These are phyloP conservation scores for Eupeodes latifasciatus DNA, from an alignment of 2,888 invertebrate species.

Conservation along the genomic window DNA sequence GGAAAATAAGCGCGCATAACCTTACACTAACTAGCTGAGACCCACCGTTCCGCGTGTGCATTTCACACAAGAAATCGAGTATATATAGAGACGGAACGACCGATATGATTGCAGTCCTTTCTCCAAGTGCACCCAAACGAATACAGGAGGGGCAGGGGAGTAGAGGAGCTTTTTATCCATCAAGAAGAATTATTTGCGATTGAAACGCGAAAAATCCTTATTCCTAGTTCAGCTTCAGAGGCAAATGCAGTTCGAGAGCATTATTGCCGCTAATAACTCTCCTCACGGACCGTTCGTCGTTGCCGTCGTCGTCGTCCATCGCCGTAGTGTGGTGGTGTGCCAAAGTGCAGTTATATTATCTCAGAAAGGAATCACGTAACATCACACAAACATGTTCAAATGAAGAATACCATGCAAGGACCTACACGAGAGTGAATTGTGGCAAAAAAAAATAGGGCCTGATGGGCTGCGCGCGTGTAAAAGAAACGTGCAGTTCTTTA, in stretches of 20 bases:
- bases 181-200: constrained; percentile 77
- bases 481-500: constrained; percentile 56
- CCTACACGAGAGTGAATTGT: constrained; percentile 9
- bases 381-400: constrained; percentile 42
- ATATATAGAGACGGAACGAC: neutral
- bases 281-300: constrained; percentile 49
- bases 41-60: constrained; percentile 61
- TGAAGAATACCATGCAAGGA: constrained; percentile 3
- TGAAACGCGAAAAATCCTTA: constrained; percentile 75
- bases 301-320: no score
- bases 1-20: constrained; percentile 65
- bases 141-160: neutral
- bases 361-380: constrained; percentile 69
- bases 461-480: constrained; percentile 46
- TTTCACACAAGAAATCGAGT: constrained; percentile 24
- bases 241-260: constrained; percentile 64
- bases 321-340: constrained; percentile 67
- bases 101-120: constrained; percentile 51
- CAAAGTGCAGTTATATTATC: constrained; percentile 79
- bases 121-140: constrained; percentile 45
- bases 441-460: constrained; percentile 30
- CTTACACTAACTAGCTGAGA: constrained; percentile 29
- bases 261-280: constrained; percentile 75
- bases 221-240: neutral
- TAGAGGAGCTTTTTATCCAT: constrained; percentile 23